phyloP scores from a whole-genome alignment of 2,113 vertebrate species.

The Sceloporus undulatus region DNA sequence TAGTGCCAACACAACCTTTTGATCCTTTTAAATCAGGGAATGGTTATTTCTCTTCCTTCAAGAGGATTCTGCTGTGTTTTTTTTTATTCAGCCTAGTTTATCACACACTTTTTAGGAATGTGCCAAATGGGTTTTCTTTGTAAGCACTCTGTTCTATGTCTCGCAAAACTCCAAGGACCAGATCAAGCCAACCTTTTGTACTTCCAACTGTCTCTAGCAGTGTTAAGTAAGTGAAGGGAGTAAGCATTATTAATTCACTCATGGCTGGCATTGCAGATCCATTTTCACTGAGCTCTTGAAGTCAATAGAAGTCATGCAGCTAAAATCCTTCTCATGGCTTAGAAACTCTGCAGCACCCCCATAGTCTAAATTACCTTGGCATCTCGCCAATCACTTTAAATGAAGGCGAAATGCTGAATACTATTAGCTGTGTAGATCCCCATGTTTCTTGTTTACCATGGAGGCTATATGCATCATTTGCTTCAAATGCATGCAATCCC shows the following conservation, averaged over 20 bases:
- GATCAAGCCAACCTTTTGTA: conserved; percentile 35
- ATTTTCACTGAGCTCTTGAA: conserved; percentile 49
- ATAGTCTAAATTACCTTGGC: conserved; percentile 48
- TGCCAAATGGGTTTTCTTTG: conserved; percentile 12
- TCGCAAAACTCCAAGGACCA: conserved; percentile 25
- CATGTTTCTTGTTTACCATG: conserved; percentile 48
- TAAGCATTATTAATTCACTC: conserved; percentile 50
- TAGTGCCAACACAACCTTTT: background rate
- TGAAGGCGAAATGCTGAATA: conserved; percentile 33
- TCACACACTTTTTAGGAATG: background rate
- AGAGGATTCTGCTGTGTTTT: conserved; percentile 3
- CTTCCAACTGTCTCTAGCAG: conserved; percentile 31
- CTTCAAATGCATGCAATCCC: conserved; percentile 41
- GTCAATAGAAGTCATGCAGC: conserved; percentile 46
- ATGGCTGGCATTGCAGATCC: conserved; percentile 46
- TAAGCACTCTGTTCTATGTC: conserved; percentile 1
- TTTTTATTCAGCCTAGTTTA: background rate
- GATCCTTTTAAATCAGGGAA: background rate
- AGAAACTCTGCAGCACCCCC: conserved; percentile 41
- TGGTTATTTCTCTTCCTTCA: background rate
- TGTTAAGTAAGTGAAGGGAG: conserved; percentile 41
- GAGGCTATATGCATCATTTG: conserved; percentile 52
- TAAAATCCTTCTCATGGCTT: conserved; percentile 60
- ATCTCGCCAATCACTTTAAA: conserved; percentile 58
- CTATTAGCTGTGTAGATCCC: conserved; percentile 37